Percentiles rank a stretch among this genome's conserved stretches.
These are phyloP conservation scores for Etheostoma nigrum DNA, from an alignment of 2,797 vertebrate species.

Conservation along the genomic window DNA sequence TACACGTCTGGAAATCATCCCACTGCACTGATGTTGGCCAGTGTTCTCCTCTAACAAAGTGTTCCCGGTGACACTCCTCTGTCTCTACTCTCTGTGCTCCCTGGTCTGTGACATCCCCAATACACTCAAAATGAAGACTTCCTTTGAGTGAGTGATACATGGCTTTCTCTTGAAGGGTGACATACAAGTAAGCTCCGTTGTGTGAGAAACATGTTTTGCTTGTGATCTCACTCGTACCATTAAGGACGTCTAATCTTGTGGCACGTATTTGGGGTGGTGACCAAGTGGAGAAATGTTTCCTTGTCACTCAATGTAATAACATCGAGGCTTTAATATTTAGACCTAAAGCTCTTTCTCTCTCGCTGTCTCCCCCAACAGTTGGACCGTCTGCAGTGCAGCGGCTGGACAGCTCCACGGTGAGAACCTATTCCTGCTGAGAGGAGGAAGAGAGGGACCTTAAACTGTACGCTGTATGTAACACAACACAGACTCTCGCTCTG, in stretches of 20 bases:
- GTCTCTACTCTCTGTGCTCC: slow-evolving; percentile 58
- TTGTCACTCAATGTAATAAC: slow-evolving; percentile 11
- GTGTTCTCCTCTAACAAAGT: slow-evolving; percentile 62
- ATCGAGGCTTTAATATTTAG: not conserved
- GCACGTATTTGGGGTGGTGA: slow-evolving; percentile 18
- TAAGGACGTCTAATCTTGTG: slow-evolving; percentile 41
- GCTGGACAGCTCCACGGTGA: slow-evolving; percentile 99
- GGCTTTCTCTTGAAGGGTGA: slow-evolving; percentile 51
- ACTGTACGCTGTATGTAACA: slow-evolving; percentile 93
- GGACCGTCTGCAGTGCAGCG: slow-evolving; percentile 95
- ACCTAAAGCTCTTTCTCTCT: slow-evolving; percentile 16
- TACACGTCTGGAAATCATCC: slow-evolving; percentile 12
- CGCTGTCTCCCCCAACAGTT: slow-evolving; percentile 86
- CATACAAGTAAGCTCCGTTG: slow-evolving; percentile 29
- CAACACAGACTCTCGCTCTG: slow-evolving; percentile 65
- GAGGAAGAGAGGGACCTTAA: slow-evolving; percentile 86
- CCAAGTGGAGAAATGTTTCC: slow-evolving; percentile 32
- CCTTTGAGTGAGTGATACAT: slow-evolving; percentile 56
- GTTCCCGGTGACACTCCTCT: slow-evolving; percentile 50
- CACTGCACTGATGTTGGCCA: slow-evolving; percentile 26
- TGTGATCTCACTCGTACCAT: slow-evolving; percentile 29
- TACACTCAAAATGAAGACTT: slow-evolving; percentile 46
- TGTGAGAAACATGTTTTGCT: slow-evolving; percentile 31
- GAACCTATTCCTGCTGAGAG: slow-evolving; percentile 99
- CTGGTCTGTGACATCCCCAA: slow-evolving; percentile 49